Conservation (phyloP, 2,797 vertebrate species). For the Pelodytes ibericus region DNA sequence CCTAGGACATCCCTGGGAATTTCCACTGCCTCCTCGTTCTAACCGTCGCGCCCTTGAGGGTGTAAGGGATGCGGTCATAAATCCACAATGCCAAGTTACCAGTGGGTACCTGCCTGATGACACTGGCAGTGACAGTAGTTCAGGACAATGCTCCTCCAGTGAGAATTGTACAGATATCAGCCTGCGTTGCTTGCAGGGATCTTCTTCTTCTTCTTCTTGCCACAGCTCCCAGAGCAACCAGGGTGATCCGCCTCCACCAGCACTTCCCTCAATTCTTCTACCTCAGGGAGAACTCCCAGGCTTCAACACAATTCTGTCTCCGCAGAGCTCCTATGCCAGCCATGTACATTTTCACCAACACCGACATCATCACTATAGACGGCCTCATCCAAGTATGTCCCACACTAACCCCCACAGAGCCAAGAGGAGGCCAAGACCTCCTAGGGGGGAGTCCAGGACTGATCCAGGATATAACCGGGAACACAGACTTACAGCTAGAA, state of each 20-base stretch:
- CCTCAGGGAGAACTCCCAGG: conserved; percentile 81
- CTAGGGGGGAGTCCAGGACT: conserved; percentile 31
- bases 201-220: conserved; percentile 97
- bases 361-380: conserved; percentile 91
- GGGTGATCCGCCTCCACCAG: conserved; percentile 59
- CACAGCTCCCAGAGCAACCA: conserved; percentile 94
- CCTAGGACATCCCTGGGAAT: conserved; percentile 73
- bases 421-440: conserved; percentile 14
- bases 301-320: conserved; percentile 74
- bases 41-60: conserved; percentile 59
- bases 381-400: conserved; percentile 17
- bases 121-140: conserved; percentile 95
- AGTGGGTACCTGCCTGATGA: conserved; percentile 94
- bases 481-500: conserved; percentile 16
- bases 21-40: conserved; percentile 25
- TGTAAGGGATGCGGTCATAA: conserved; percentile 17
- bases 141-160: conserved; percentile 94
- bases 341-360: conserved; percentile 93
- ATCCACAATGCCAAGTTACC: conserved; percentile 67
- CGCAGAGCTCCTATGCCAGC: conserved; percentile 67
- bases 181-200: conserved; percentile 92
- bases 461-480: conserved; percentile 33
- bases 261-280: conserved; percentile 59
- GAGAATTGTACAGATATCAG: conserved; percentile 96
- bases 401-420: conserved; percentile 25